Percentiles rank a stretch among this genome's conserved stretches.
phyloP scores from a whole-genome alignment of 2,888 invertebrate species.

The Gisinianus flammeolus region DNA sequence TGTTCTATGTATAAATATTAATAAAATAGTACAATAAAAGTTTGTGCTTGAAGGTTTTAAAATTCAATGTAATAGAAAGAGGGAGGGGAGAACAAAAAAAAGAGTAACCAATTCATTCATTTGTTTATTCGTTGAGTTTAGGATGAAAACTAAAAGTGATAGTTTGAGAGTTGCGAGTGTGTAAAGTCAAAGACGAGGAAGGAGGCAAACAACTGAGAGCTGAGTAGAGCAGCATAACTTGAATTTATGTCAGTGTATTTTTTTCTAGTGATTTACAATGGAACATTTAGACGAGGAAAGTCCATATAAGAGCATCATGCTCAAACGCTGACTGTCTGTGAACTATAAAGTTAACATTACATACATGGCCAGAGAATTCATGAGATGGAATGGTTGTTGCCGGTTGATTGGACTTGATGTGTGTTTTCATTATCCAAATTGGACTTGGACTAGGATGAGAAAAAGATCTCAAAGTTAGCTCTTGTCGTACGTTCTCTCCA shows the following conservation, averaged over 20 bases:
- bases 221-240: slow-evolving; percentile 25
- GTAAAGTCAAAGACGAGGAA: neutral
- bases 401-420: slow-evolving; percentile 45
- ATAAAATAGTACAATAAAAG: neutral
- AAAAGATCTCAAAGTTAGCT: slow-evolving; percentile 34
- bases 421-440: slow-evolving; percentile 54
- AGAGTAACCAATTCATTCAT: neutral
- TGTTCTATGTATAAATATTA: neutral
- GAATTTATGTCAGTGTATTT: slow-evolving; percentile 19
- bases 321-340: neutral
- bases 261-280: slow-evolving; percentile 31
- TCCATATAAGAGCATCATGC: slow-evolving; percentile 15
- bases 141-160: neutral
- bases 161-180: neutral
- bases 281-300: slow-evolving; percentile 22
- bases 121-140: neutral
- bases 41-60: too few relatives aligned
- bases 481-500: neutral
- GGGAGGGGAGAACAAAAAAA: too few relatives aligned
- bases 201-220: neutral
- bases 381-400: slow-evolving; percentile 30
- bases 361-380: slow-evolving; percentile 13
- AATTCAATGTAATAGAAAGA: too few relatives aligned
- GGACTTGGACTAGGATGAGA: slow-evolving; percentile 35
- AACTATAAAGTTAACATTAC: neutral